These are phyloP conservation scores for Elysia chlorotica DNA, from an alignment of 1,140 invertebrate species.

Conservation along the genomic window DNA sequence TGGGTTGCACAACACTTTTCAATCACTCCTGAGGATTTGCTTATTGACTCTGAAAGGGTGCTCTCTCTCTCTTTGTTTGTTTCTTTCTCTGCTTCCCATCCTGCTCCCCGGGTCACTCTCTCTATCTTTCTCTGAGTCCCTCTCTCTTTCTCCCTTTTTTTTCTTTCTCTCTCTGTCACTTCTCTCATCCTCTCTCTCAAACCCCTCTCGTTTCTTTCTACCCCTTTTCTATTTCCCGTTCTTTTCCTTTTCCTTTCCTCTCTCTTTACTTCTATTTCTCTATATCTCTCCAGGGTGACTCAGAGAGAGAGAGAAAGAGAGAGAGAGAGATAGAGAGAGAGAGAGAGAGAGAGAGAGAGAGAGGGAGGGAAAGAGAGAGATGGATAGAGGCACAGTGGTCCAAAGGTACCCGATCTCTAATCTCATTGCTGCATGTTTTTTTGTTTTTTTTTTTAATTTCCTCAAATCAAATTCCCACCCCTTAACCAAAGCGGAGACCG, in stretches of 20 bases:
- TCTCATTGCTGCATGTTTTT: neutral
- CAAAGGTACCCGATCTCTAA: too few relatives aligned
- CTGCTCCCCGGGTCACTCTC: too few relatives aligned
- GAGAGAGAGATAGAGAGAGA: too few relatives aligned
- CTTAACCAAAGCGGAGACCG: too few relatives aligned
- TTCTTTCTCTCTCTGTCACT: slow-evolving; percentile 1
- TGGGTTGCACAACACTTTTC: neutral
- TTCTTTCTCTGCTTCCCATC: too few relatives aligned
- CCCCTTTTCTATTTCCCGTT: neutral
- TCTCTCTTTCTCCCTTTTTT: neutral
- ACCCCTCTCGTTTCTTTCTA: neutral
- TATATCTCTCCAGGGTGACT: neutral
- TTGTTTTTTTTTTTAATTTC: neutral
- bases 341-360: too few relatives aligned
- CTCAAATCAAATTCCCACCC: too few relatives aligned
- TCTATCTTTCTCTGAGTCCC: too few relatives aligned
- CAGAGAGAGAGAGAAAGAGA: neutral
- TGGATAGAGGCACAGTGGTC: neutral
- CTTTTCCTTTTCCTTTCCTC: neutral
- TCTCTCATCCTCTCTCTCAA: slow-evolving; percentile 26
- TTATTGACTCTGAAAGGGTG: neutral
- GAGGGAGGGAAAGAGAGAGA: too few relatives aligned
- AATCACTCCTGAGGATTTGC: neutral
- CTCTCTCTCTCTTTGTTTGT: neutral
- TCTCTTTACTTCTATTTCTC: neutral